Conservation (phyloP, 2,113 vertebrate species). For the Leptobrachium ailaonicum region DNA sequence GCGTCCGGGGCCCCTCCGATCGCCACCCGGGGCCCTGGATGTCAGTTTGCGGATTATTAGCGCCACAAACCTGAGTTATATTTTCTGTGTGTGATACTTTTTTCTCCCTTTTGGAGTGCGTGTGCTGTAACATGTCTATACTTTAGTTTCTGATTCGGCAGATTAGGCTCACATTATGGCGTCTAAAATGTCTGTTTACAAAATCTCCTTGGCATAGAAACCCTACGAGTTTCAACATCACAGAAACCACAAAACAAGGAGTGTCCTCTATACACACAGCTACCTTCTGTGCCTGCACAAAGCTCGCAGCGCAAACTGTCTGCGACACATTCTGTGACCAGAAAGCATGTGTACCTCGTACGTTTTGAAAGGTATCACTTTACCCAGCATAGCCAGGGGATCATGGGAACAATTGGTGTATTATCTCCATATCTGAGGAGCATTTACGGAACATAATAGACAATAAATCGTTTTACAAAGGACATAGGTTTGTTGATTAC, state of each 20-base stretch:
- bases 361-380: background rate
- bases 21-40: too few relatives aligned
- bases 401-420: background rate
- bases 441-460: background rate
- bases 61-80: too few relatives aligned
- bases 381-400: background rate
- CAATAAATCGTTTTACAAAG: too few relatives aligned
- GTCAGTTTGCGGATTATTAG: too few relatives aligned
- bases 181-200: background rate
- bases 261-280: background rate
- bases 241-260: conserved; percentile 5
- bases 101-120: too few relatives aligned
- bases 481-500: too few relatives aligned
- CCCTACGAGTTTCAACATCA: background rate
- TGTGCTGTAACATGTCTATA: too few relatives aligned
- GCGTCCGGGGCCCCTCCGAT: too few relatives aligned
- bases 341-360: background rate
- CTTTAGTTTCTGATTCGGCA: too few relatives aligned
- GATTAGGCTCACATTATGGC: too few relatives aligned
- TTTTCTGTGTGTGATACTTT: too few relatives aligned
- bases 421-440: background rate
- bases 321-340: background rate
- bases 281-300: background rate
- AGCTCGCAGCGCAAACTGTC: background rate
- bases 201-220: background rate